Base-by-base conservation (phyloP, 2,888 invertebrate species). In the Ecliptopera silaceata region DNA sequence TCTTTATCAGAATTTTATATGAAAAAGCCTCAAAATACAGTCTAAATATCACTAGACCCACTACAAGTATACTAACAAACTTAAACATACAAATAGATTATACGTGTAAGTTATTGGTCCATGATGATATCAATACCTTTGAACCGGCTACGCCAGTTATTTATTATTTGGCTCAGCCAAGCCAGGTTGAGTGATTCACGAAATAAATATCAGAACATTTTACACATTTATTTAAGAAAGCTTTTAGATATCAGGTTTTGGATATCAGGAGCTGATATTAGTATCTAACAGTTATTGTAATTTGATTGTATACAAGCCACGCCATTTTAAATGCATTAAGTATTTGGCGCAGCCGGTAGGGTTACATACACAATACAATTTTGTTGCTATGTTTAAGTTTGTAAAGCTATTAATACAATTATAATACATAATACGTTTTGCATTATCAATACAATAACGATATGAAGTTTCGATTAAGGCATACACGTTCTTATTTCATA, bases 381-480 rank as follows among this genome's bases (percentile, higher is more conserved):
- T 22, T 12, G 15, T 60, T 54, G 61, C 55, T 1, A n/a, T 57
- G 48, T 44, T 54, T 49, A 49, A 45, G 51, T 45, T 48, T 52
- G 44, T 58, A 29, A n/a, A 38, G 31, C 49, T 32, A 13, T 46
- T 52, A 34, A 46, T 52, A 55, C 49, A 53, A 45, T 39, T 32
- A 38, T 38, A 44, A 50, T 48, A 46, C 31, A 52, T 13, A 31
- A 41, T 57, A 58, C 59, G 59, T 75, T 73, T 85, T 86, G 85
- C 80, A 86, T 88, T 84, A 83, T 70, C 48, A 88, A 88, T 85
- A 87, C 86, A 88, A 88, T 87, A 88, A 90, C 88, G 90, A 89
- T 90, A 91, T 89, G 90, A 86, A 70, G 74, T 84, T 85, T 80
- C 80, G 77, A 78, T 78, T 88, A 91, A 91, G 90, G 90, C 90